Percentiles rank a stretch among this genome's conserved stretches.
Conservation (phyloP, 2,797 vertebrate species). For the Balearica regulorum region DNA sequence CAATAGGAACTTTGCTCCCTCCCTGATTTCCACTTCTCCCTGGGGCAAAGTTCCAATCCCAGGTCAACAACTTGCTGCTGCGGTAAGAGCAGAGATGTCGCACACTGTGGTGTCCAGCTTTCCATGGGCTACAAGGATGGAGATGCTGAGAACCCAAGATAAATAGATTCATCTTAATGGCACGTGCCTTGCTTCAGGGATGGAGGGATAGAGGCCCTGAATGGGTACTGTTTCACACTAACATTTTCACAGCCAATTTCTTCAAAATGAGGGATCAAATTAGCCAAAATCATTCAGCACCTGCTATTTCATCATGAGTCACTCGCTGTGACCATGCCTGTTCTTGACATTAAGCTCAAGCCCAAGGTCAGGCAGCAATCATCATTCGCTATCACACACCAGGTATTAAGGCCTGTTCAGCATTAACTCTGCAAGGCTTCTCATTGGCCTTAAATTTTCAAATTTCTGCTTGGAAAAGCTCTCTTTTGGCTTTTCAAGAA, state of each 20-base stretch:
- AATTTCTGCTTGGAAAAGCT: background rate
- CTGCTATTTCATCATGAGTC: background rate
- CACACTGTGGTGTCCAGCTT: background rate
- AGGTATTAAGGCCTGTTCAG: background rate
- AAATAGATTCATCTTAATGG: background rate
- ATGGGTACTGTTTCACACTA: background rate
- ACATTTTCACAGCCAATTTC: constrained; percentile 18
- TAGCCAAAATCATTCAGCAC: background rate
- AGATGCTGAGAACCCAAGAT: background rate
- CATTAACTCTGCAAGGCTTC: background rate
- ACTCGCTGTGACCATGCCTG: background rate
- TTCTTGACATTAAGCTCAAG: background rate
- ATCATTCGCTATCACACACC: background rate
- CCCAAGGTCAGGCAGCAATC: background rate
- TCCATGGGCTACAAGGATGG: background rate
- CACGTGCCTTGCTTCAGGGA: background rate
- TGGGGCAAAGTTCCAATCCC: background rate
- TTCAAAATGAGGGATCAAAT: background rate
- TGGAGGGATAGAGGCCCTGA: background rate
- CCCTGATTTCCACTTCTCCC: background rate
- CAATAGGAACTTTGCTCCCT: background rate
- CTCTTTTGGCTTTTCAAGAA: background rate
- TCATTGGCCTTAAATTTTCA: background rate
- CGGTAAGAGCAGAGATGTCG: background rate
- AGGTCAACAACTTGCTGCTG: background rate